Percentiles rank a stretch among this genome's conserved stretches.
Evolutionary conservation across 2,888 invertebrate genomes (phyloP).

Genomic region (Caenorhabditis wallacei): DNA sequence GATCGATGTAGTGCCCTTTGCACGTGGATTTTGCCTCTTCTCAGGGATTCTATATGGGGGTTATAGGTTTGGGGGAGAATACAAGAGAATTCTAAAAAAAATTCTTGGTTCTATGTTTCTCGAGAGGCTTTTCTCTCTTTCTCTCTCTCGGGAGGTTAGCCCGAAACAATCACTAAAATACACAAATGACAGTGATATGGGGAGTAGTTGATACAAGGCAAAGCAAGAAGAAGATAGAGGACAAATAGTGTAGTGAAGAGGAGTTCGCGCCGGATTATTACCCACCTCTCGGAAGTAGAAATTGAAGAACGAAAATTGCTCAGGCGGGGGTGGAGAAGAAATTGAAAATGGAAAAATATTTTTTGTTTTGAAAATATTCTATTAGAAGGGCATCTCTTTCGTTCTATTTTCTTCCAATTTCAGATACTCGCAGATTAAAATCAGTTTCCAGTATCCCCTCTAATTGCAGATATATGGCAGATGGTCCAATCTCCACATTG

Average conservation of each 20-base stretch:
- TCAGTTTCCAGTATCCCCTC: too few species aligned
- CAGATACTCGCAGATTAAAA: too few species aligned
- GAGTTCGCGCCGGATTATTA: slow-evolving; percentile 50
- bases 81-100: slow-evolving; percentile 1
- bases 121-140: slow-evolving; percentile 62
- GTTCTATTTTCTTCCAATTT: too few species aligned
- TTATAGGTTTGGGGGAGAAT: slow-evolving; percentile 3
- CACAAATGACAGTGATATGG: slow-evolving; percentile 51
- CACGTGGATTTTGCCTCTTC: slow-evolving; percentile 36
- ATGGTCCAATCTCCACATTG: too few species aligned
- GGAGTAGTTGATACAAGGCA: slow-evolving; percentile 38
- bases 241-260: slow-evolving; percentile 61
- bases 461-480: too few species aligned
- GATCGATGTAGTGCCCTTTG: slow-evolving; percentile 43
- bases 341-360: not conserved
- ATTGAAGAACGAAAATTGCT: not conserved
- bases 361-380: not conserved
- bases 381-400: not conserved
- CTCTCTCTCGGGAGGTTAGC: not conserved
- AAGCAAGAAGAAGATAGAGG: slow-evolving; percentile 14
- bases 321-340: not conserved
- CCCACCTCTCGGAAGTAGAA: not conserved
- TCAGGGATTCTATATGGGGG: slow-evolving; percentile 36
- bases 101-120: slow-evolving; percentile 33
- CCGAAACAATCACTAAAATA: slow-evolving; percentile 53